Evolutionary conservation across 2,888 invertebrate species (phyloP), one percentile per base, ranked within the genome.

Genomic region (Cosmia pyralina): DNA sequence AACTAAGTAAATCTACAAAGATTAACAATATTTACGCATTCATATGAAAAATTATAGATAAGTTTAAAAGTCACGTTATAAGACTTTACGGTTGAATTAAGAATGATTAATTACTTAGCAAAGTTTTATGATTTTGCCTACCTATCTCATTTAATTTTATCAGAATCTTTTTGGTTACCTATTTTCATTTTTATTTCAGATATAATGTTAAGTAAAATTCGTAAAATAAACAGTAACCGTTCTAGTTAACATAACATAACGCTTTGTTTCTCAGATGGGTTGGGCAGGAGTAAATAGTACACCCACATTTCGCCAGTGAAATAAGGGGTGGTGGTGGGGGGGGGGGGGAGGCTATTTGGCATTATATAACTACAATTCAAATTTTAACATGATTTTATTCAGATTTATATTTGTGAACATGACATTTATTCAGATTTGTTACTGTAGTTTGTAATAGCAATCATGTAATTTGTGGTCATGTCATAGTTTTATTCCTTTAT

Each of bases 1-100:
- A 77, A 76, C 57, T 66, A 22, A 69, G 55, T 71, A 68, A 76
- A 76, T 76, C 28, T 72, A 59, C 38, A 68, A 76, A 68, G 76
- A 81, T 62, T 46, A 76, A 71, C 22, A 75, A 53, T 65, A 46
- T 46, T 53, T 68, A 44, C 41, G 48, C 19, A 53, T 74, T 63
- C n/a, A 59, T 52, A 58, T 66, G 17, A 34, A 69, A 78, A 60
- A 65, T 50, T 34, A 34, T 64, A 34, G 15, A 4, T 34, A 62
- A 69, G 22, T 62, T 76, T 34, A 48, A 69, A 67, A 66, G 58
- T 50, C 57, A 69, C 22, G n/a, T 53, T 64, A 17, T 22, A 65
- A 41, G 52, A 41, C 19, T 52, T 65, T 22, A 65, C 38, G 22
- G 41, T 73, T 55, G 44, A 67, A 72, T 13, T 55, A 17, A 44